These are phyloP conservation scores for Chionis minor DNA, from an alignment of 2,113 vertebrate species.

Conservation along the genomic window DNA sequence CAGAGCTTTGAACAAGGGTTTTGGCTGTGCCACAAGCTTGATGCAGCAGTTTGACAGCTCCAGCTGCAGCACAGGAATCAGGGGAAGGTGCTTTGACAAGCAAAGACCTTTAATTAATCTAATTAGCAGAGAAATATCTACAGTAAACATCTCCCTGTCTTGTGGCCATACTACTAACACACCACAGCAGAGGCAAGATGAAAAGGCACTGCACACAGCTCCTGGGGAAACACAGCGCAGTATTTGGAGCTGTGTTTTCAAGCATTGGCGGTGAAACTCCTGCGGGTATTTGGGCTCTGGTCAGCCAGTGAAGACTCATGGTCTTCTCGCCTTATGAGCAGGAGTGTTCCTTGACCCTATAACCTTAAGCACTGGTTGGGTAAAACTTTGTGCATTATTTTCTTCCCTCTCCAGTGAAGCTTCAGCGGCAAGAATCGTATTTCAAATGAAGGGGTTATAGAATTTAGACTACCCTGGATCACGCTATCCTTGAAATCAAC, in stretches of 20 bases:
- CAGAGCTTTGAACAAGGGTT: background rate
- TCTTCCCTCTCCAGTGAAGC: background rate
- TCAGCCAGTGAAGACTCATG: background rate
- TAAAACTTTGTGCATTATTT: background rate
- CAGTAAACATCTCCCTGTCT: background rate
- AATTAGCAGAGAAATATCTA: background rate
- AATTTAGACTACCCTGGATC: background rate
- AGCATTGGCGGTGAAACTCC: background rate
- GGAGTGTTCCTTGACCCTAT: background rate
- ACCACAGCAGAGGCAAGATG: background rate
- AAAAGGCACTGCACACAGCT: background rate
- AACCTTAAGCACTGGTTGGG: background rate
- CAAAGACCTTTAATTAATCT: background rate
- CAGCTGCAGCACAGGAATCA: background rate
- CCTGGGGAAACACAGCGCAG: background rate
- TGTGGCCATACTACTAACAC: background rate
- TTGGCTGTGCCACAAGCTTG: background rate
- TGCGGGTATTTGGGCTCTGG: background rate
- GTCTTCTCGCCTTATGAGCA: background rate
- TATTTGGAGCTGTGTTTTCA: background rate
- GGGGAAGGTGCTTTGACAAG: background rate
- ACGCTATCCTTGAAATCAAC: background rate
- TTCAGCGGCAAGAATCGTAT: background rate
- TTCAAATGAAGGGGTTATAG: background rate
- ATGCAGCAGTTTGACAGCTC: background rate